Evolutionary conservation across 2,113 vertebrate genomes (phyloP).

Genomic region (Leucosticte australis): DNA sequence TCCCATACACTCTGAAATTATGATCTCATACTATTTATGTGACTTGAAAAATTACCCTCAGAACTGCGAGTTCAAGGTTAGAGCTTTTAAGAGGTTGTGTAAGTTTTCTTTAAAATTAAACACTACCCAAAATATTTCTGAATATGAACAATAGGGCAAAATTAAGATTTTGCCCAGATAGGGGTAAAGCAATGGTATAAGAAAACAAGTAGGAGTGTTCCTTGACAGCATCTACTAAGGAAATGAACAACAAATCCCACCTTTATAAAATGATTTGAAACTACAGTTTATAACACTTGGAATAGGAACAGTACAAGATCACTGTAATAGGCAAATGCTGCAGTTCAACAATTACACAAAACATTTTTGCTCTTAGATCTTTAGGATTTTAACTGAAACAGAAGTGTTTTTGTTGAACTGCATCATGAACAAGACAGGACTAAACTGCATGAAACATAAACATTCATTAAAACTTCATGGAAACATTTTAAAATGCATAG

Average conservation of each 20-base stretch:
- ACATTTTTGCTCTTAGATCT: background rate
- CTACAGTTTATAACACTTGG: background rate
- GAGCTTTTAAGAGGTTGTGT: background rate
- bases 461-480: conserved; percentile 28
- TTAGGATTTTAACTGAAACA: background rate
- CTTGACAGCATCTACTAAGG: background rate
- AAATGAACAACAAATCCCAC: background rate
- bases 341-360: background rate
- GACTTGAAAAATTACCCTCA: background rate
- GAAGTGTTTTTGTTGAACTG: background rate
- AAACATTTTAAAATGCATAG: background rate
- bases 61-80: background rate
- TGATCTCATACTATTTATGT: background rate
- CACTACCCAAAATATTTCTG: background rate
- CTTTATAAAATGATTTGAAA: background rate
- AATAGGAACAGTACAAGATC: background rate
- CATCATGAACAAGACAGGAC: background rate
- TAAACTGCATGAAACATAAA: background rate
- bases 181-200: background rate
- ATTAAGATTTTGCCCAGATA: background rate
- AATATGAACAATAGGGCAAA: background rate
- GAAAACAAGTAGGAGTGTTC: background rate
- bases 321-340: background rate
- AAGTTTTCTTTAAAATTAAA: background rate
- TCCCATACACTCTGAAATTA: background rate